Evolutionary conservation across 2,797 vertebrate genomes (phyloP).

Genomic region (Phrynocephalus guinanensis): DNA sequence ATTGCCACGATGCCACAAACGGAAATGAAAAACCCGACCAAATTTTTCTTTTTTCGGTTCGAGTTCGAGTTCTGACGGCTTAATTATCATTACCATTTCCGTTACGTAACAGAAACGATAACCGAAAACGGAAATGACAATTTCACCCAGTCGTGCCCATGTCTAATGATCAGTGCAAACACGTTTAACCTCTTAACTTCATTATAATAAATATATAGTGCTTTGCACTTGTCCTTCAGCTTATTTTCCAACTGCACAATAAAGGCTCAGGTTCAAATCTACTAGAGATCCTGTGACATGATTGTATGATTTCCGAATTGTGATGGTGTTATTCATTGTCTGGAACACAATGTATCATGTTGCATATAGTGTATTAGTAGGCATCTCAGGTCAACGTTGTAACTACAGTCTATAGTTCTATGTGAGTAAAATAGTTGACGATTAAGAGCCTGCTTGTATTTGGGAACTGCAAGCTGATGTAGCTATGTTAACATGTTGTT

Average conservation of each 20-base stretch:
- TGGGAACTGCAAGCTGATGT: not conserved
- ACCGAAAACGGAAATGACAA: too few relatives aligned
- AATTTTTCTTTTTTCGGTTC: too few relatives aligned
- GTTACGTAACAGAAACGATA: too few relatives aligned
- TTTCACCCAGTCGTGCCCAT: too few relatives aligned
- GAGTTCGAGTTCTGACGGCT: too few relatives aligned
- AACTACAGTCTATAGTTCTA: not conserved
- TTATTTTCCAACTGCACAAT: not conserved
- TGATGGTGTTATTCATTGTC: not conserved
- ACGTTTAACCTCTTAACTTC: constrained; percentile 25
- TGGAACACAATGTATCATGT: not conserved
- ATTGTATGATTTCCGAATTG: not conserved
- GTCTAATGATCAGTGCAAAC: not conserved
- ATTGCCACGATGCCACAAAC: too few relatives aligned
- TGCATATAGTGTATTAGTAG: not conserved
- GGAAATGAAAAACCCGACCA: too few relatives aligned
- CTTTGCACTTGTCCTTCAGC: constrained; percentile 8
- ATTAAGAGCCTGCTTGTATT: not conserved
- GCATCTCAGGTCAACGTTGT: not conserved
- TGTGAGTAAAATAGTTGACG: not conserved
- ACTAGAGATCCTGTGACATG: not conserved
- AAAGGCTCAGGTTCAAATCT: constrained; percentile 8
- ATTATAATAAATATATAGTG: constrained; percentile 33
- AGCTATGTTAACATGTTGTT: not conserved
- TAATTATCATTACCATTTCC: too few relatives aligned